phyloP scores from a whole-genome alignment of 2,888 invertebrate species.

The Diarsia mendica region DNA sequence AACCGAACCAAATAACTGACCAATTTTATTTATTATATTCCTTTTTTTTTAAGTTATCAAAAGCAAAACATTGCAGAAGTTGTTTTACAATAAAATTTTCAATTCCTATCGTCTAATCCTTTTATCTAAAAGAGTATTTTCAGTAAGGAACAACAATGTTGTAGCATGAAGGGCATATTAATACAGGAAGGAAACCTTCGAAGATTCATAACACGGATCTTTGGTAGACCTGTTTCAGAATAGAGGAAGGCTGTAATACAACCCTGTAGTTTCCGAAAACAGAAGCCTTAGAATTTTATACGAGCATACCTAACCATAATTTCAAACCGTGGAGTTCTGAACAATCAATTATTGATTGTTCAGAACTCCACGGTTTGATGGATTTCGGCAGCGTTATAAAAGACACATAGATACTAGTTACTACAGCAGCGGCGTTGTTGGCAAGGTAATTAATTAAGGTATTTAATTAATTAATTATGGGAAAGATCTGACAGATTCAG shows the following conservation, averaged over 20 bases:
- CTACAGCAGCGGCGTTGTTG: no score
- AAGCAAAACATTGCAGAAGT: background rate
- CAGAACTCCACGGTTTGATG: background rate
- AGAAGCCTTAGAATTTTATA: slow-evolving; percentile 25
- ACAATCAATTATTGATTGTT: no score
- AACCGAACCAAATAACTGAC: no score
- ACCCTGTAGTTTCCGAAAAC: slow-evolving; percentile 64
- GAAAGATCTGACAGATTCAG: no score
- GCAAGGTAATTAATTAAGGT: no score
- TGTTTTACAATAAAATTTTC: background rate
- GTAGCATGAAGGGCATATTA: slow-evolving; percentile 34
- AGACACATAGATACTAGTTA: no score
- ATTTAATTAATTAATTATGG: no score
- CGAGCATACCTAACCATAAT: slow-evolving; percentile 22
- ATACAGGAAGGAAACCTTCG: slow-evolving; percentile 66
- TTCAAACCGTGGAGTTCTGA: no score
- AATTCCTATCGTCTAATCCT: background rate
- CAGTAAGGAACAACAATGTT: slow-evolving; percentile 31
- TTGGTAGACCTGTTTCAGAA: slow-evolving; percentile 68
- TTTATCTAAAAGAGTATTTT: slow-evolving; percentile 48
- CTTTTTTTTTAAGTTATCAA: background rate
- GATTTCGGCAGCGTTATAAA: no score
- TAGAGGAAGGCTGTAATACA: slow-evolving; percentile 61
- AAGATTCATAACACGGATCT: slow-evolving; percentile 29
- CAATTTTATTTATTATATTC: no score